These are phyloP conservation scores for Tetragnatha montana DNA, from an alignment of 2,888 invertebrate species.

Conservation along the genomic window DNA sequence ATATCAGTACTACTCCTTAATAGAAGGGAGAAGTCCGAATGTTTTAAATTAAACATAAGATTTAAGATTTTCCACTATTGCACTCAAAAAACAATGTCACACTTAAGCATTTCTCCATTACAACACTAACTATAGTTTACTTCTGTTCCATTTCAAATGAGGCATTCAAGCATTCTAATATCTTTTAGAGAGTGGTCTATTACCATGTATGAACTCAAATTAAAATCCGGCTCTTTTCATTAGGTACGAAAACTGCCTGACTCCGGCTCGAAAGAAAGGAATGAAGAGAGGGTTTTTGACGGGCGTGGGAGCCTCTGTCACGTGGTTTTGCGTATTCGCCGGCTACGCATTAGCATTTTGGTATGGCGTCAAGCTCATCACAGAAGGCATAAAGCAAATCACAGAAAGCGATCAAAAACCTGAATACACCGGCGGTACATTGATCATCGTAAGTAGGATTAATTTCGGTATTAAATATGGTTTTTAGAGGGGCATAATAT, in stretches of 20 bases:
- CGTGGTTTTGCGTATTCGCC: slow-evolving; percentile 82
- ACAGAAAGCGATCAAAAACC: neutral
- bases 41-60: too few relatives aligned
- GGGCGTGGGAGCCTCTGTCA: slow-evolving; percentile 83
- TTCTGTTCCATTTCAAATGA: too few relatives aligned
- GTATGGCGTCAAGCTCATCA: slow-evolving; percentile 80
- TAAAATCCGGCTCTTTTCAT: neutral
- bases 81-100: too few relatives aligned
- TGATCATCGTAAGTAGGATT: slow-evolving; percentile 81
- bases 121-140: too few relatives aligned
- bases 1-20: too few relatives aligned
- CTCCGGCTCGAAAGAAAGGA: slow-evolving; percentile 82
- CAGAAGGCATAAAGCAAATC: neutral
- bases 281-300: slow-evolving; percentile 82
- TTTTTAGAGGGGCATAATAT: too few relatives aligned
- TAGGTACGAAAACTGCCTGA: slow-evolving; percentile 76
- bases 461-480: neutral
- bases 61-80: too few relatives aligned
- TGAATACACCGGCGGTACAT: slow-evolving; percentile 83
- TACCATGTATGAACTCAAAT: too few relatives aligned
- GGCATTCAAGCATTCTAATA: too few relatives aligned
- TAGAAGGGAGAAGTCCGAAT: too few relatives aligned
- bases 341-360: slow-evolving; percentile 87
- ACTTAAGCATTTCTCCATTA: too few relatives aligned
- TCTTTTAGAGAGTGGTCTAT: too few relatives aligned